Evolutionary conservation across 1,140 invertebrate species (phyloP).

Genomic region (Tribolium castaneum): DNA sequence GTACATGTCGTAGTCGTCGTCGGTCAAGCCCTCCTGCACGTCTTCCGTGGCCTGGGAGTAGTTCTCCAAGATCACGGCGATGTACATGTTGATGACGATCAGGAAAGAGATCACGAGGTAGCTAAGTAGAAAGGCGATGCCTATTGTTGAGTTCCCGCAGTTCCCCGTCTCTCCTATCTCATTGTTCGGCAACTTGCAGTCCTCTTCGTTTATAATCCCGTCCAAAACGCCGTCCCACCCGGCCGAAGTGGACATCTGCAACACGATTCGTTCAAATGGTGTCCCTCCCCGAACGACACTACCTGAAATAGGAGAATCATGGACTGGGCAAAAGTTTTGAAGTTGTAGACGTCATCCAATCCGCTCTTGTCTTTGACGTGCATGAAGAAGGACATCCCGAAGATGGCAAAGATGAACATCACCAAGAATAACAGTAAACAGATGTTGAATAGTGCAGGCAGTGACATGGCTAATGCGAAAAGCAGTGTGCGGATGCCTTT

Average conservation of each 20-base stretch:
- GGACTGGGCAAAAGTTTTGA: slow-evolving; percentile 96
- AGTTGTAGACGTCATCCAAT: slow-evolving; percentile 97
- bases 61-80: slow-evolving; percentile 98
- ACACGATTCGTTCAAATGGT: not conserved
- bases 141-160: slow-evolving; percentile 92
- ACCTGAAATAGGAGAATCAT: slow-evolving; percentile 98
- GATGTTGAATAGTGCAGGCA: slow-evolving; percentile 98
- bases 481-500: slow-evolving; percentile 97
- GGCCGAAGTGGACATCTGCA: slow-evolving; percentile 96
- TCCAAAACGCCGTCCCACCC: slow-evolving; percentile 98
- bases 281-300: not conserved
- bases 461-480: slow-evolving; percentile 97
- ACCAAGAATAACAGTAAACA: slow-evolving; percentile 97
- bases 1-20: slow-evolving; percentile 99
- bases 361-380: slow-evolving; percentile 94
- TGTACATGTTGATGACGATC: slow-evolving; percentile 99
- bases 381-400: slow-evolving; percentile 99
- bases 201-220: slow-evolving; percentile 95
- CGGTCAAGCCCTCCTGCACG: slow-evolving; percentile 97
- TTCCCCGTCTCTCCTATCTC: slow-evolving; percentile 89
- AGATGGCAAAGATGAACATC: slow-evolving; percentile 99
- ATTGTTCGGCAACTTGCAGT: slow-evolving; percentile 88
- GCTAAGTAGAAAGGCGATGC: slow-evolving; percentile 93
- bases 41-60: slow-evolving; percentile 97
- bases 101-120: slow-evolving; percentile 98